Conservation (phyloP, 2,113 vertebrate species). For the Laticauda laticaudata region DNA sequence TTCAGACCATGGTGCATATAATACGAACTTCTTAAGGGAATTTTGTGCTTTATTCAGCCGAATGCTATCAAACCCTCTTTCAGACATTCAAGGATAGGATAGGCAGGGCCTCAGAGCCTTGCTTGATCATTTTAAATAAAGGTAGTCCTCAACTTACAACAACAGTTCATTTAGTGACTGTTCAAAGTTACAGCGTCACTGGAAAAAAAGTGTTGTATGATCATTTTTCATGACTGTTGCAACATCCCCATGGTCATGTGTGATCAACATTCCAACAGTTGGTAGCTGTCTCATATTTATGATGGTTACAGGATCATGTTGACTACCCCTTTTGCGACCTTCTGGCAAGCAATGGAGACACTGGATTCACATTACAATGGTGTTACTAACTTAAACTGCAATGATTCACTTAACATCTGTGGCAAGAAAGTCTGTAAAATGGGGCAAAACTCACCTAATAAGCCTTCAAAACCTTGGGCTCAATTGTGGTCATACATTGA, state of each 20-base stretch:
- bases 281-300: background rate
- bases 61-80: background rate
- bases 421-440: background rate
- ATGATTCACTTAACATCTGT: background rate
- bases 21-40: background rate
- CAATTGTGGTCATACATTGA: background rate
- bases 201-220: background rate
- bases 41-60: background rate
- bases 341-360: background rate
- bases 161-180: background rate
- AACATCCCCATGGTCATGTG: background rate
- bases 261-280: background rate
- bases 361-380: background rate
- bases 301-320: background rate
- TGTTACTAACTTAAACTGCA: background rate
- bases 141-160: background rate
- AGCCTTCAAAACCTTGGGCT: background rate
- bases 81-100: background rate
- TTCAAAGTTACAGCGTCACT: background rate
- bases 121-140: background rate
- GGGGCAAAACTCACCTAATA: background rate
- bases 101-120: background rate
- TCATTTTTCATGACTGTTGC: background rate
- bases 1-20: background rate
- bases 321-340: background rate